Conservation (phyloP, 1,140 invertebrate genomes). For the Tetragonula clypearis region DNA sequence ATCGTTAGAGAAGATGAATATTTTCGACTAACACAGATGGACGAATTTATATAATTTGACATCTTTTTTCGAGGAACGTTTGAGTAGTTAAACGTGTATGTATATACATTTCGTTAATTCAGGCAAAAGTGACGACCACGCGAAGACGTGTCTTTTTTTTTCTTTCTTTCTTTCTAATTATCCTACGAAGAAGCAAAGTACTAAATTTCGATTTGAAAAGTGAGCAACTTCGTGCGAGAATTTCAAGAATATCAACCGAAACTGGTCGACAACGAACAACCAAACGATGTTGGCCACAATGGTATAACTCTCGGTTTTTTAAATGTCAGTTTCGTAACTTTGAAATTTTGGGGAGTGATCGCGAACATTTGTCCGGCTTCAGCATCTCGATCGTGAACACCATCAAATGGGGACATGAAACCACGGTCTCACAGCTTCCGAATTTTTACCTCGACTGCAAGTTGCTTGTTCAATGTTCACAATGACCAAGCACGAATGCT, state of each 20-base stretch:
- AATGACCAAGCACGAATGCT: background rate
- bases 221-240: background rate
- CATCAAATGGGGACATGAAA: constrained; percentile 43
- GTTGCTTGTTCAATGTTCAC: background rate
- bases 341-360: background rate
- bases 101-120: background rate
- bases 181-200: background rate
- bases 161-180: background rate
- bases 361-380: background rate
- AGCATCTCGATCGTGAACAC: background rate
- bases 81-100: background rate
- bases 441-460: background rate
- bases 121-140: background rate
- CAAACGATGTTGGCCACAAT: constrained; percentile 18
- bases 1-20: background rate
- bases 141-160: background rate
- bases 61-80: background rate
- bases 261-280: background rate
- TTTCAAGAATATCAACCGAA: background rate
- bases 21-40: background rate
- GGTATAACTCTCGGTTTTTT: background rate
- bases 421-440: background rate
- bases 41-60: background rate
- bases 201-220: background rate
- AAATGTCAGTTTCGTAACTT: background rate